A percentile compares a stretch with the other conserved stretches of the same genome.
Conservation (phyloP, 53 echinoderm and acorn worm species). For the Crossaster papposus region DNA sequence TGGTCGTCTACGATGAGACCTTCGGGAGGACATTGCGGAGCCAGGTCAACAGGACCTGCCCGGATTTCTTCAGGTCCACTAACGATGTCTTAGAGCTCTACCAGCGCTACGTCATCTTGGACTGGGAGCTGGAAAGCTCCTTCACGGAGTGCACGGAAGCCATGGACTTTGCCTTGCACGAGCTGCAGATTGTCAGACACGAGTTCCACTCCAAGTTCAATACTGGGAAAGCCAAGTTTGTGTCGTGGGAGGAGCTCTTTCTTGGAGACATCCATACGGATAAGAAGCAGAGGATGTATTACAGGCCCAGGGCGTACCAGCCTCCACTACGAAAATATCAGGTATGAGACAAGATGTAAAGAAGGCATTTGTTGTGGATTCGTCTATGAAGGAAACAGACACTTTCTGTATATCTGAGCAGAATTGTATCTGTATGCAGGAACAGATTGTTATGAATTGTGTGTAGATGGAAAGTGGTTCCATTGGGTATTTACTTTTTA, state of each 20-base stretch:
- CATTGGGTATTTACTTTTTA: no score
- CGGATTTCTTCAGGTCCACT: conserved; percentile 56
- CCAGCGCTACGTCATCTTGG: conserved; percentile 60
- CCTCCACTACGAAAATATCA: conserved; percentile 77
- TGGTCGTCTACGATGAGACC: conserved; percentile 72
- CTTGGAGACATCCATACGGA: conserved; percentile 88
- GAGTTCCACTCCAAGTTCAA: conserved; percentile 68
- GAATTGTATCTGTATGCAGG: no score
- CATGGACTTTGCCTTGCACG: conserved; percentile 81
- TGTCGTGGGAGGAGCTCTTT: conserved; percentile 76
- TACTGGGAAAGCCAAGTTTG: conserved; percentile 44
- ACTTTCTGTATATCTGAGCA: background rate
- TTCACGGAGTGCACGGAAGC: conserved; percentile 74
- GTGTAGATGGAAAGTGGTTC: no score
- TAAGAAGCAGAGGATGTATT: conserved; percentile 37
- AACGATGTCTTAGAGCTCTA: conserved; percentile 48
- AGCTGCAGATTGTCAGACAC: conserved; percentile 81
- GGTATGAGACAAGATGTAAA: conserved; percentile 62
- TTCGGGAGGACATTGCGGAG: conserved; percentile 59
- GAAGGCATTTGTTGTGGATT: background rate
- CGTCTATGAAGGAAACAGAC: background rate
- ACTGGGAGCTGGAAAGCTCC: conserved; percentile 61
- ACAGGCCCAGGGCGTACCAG: conserved; percentile 82
- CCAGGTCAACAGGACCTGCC: conserved; percentile 77
- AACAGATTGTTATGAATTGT: no score